A percentile compares a stretch with the other conserved stretches of the same genome.
Evolutionary conservation across 2,113 vertebrate genomes (phyloP).

Genomic region (Ciconia stormi): DNA sequence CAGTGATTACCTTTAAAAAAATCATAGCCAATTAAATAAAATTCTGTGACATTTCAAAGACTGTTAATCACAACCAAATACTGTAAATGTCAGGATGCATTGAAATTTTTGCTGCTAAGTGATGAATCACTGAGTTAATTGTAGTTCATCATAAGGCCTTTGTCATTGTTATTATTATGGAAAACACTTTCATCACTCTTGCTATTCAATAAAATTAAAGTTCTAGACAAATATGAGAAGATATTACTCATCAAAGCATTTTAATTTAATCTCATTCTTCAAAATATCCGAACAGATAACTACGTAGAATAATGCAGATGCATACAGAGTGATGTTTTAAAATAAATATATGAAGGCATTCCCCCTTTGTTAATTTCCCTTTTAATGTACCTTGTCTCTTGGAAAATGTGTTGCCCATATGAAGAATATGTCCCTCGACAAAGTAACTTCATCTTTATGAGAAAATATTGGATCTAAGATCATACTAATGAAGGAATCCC

Average conservation of each 20-base stretch:
- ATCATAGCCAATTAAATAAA: conserved; percentile 80
- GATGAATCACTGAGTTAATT: conserved; percentile 82
- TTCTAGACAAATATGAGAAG: conserved; percentile 72
- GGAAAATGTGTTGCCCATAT: background rate
- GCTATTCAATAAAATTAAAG: conserved; percentile 74
- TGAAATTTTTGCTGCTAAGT: conserved; percentile 73
- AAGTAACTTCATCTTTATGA: background rate
- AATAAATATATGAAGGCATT: conserved; percentile 40
- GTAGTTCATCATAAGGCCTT: conserved; percentile 79
- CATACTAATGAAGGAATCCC: background rate
- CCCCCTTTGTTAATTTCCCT: background rate
- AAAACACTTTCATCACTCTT: conserved; percentile 79
- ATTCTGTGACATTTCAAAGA: conserved; percentile 82
- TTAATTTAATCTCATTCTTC: conserved; percentile 73
- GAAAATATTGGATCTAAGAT: background rate
- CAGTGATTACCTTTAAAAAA: conserved; percentile 77
- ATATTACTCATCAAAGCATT: conserved; percentile 75
- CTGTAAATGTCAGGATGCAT: conserved; percentile 79
- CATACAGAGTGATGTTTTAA: conserved; percentile 41
- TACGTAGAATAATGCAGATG: conserved; percentile 11
- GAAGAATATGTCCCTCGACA: background rate
- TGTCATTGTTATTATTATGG: conserved; percentile 83
- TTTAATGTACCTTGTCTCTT: background rate
- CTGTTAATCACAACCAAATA: conserved; percentile 82
- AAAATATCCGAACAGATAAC: conserved; percentile 61